Evolutionary conservation across 2,797 vertebrate genomes (phyloP).

Genomic region (Antrozous pallidus): DNA sequence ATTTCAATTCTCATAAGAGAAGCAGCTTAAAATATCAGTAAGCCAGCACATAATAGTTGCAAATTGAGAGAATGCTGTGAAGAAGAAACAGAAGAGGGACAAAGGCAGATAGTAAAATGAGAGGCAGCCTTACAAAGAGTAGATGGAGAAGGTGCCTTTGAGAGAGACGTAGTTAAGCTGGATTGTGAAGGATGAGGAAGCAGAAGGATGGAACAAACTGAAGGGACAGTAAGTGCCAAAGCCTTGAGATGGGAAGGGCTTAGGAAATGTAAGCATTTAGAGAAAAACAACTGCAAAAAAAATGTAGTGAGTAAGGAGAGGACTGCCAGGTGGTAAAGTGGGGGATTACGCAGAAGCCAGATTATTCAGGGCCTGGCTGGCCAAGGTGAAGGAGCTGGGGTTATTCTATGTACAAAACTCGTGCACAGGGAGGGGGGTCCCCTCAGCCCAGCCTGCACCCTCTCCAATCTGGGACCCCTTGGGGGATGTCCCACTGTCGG

Average conservation of each 20-base stretch:
- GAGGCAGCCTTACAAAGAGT: background rate
- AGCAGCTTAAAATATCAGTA: background rate
- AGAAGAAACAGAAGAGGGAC: background rate
- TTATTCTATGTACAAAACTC: background rate
- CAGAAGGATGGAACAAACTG: background rate
- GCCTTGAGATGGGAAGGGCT: background rate
- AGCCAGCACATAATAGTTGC: background rate
- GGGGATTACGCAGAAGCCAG: background rate
- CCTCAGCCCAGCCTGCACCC: too few relatives aligned
- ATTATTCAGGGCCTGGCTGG: background rate
- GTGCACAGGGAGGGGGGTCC: too few relatives aligned
- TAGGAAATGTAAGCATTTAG: background rate
- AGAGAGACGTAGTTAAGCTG: background rate
- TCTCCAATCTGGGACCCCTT: too few relatives aligned
- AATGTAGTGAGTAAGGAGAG: background rate
- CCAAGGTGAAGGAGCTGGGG: background rate
- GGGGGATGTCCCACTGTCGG: too few relatives aligned
- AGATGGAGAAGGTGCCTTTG: background rate
- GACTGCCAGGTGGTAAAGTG: background rate
- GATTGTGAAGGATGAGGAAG: background rate
- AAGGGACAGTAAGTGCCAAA: background rate
- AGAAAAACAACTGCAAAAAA: background rate
- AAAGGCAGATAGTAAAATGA: background rate
- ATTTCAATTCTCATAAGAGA: background rate
- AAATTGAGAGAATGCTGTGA: background rate